These are phyloP conservation scores for Anoplophora glabripennis DNA, from an alignment of 1,140 invertebrate genomes.

Conservation along the genomic window DNA sequence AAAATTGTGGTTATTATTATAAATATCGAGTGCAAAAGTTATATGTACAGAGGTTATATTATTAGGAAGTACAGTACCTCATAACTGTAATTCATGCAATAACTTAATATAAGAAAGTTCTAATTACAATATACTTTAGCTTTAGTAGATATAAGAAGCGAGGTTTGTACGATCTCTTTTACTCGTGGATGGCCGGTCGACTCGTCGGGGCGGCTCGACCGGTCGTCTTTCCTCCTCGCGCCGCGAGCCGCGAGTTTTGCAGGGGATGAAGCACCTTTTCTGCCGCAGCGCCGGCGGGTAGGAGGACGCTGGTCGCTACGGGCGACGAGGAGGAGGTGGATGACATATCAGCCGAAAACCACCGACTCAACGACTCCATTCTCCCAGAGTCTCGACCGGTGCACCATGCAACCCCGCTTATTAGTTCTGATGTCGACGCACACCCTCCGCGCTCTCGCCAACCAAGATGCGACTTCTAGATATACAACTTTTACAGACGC, in stretches of 20 bases:
- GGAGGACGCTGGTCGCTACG: slow-evolving; percentile 3
- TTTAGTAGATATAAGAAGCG: slow-evolving; percentile 48
- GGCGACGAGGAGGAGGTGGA: slow-evolving; percentile 21
- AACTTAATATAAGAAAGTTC: slow-evolving; percentile 52
- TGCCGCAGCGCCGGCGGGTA: slow-evolving; percentile 11
- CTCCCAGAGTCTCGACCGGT: slow-evolving; percentile 29
- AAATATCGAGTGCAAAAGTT: slow-evolving; percentile 48
- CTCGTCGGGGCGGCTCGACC: slow-evolving; percentile 24
- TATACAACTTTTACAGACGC: slow-evolving; percentile 16
- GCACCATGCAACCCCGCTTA: slow-evolving; percentile 31
- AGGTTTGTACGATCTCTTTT: slow-evolving; percentile 45
- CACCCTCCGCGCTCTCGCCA: slow-evolving; percentile 6
- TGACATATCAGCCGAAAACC: slow-evolving; percentile 45
- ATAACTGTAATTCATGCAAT: slow-evolving; percentile 53
- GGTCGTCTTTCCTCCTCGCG: slow-evolving; percentile 25
- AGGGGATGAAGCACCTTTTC: slow-evolving; percentile 13
- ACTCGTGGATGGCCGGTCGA: slow-evolving; percentile 24
- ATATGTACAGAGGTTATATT: slow-evolving; percentile 52
- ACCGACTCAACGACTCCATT: slow-evolving; percentile 29
- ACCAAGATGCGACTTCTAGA: slow-evolving; percentile 4
- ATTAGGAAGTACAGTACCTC: slow-evolving; percentile 52
- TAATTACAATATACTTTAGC: slow-evolving; percentile 50
- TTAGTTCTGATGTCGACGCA: slow-evolving; percentile 7
- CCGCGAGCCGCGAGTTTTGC: slow-evolving; percentile 10
- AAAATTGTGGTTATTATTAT: slow-evolving; percentile 51